Percentiles rank a stretch among this genome's conserved stretches.
Conservation (phyloP, 2,797 vertebrate species). For the Pseudomugil gertrudae region DNA sequence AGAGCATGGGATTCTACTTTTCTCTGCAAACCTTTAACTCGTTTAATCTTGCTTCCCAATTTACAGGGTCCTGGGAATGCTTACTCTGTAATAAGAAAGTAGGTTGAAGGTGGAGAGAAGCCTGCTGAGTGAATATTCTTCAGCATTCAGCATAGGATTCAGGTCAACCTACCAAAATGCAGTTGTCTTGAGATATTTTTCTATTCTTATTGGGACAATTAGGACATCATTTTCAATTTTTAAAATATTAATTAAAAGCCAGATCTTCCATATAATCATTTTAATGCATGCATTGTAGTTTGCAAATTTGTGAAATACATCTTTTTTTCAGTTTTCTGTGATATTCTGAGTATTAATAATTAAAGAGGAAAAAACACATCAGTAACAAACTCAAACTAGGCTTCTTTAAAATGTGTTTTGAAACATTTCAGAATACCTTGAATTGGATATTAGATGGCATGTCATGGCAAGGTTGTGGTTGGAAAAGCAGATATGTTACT, state of each 20-base stretch:
- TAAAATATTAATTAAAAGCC: not conserved
- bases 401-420: not conserved
- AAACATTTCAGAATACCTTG: not conserved
- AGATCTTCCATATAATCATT: not conserved
- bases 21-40: conserved; percentile 61
- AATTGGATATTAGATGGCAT: not conserved
- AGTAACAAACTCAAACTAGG: no score
- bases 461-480: not conserved
- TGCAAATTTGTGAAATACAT: not conserved
- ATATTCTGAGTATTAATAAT: not conserved
- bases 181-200: conserved; percentile 20
- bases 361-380: conserved; percentile 3
- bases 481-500: not conserved
- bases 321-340: not conserved
- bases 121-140: conserved; percentile 43
- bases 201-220: not conserved
- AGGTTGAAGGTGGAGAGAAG: conserved; percentile 39
- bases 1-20: conserved; percentile 55
- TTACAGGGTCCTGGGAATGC: conserved; percentile 55
- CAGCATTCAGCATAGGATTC: conserved; percentile 31
- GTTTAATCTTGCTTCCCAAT: conserved; percentile 69
- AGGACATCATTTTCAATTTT: not conserved
- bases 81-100: conserved; percentile 58
- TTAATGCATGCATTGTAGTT: not conserved
- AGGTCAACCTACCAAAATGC: conserved; percentile 35